A percentile compares a stretch with the other conserved stretches of the same genome.
Conservation (phyloP, 1,140 invertebrate species). For the Drosophila jambulina region DNA sequence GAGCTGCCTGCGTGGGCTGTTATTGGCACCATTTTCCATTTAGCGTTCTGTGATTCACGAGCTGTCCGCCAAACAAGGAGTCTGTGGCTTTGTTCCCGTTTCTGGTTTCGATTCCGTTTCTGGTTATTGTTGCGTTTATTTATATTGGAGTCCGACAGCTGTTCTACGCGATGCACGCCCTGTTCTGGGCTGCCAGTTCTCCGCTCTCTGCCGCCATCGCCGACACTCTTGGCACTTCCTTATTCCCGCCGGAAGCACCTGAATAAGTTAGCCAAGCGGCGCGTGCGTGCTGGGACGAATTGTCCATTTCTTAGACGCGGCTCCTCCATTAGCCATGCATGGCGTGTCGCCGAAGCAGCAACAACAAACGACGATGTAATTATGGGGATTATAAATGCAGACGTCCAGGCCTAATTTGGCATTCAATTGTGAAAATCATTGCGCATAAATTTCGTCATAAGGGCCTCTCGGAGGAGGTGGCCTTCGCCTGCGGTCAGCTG, state of each 20-base stretch:
- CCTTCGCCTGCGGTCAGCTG: conserved; percentile 74
- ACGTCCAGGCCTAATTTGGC: conserved; percentile 69
- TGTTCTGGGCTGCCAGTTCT: neutral
- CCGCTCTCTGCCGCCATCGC: neutral
- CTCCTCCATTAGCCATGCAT: conserved; percentile 70
- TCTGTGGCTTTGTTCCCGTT: conserved; percentile 23
- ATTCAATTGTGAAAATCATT: conserved; percentile 75
- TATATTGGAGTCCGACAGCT: conserved; percentile 32
- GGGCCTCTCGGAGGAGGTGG: conserved; percentile 52
- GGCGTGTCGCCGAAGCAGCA: conserved; percentile 54
- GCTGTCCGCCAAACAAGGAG: conserved; percentile 40
- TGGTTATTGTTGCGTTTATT: conserved; percentile 30
- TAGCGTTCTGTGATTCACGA: conserved; percentile 12
- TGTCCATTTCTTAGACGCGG: conserved; percentile 45
- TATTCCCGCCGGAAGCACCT: conserved; percentile 52
- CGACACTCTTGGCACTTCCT: conserved; percentile 21
- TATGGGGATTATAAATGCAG: conserved; percentile 62
- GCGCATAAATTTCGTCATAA: conserved; percentile 77
- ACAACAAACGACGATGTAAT: conserved; percentile 45
- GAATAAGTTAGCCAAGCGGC: conserved; percentile 56
- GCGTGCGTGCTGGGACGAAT: conserved; percentile 67
- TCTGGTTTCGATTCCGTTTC: conserved; percentile 18
- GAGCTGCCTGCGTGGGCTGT: conserved; percentile 44
- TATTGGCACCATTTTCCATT: conserved; percentile 50
- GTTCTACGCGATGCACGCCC: conserved; percentile 19